Conservation (phyloP, 2,888 invertebrate genomes). For the Eilema sororculum region DNA sequence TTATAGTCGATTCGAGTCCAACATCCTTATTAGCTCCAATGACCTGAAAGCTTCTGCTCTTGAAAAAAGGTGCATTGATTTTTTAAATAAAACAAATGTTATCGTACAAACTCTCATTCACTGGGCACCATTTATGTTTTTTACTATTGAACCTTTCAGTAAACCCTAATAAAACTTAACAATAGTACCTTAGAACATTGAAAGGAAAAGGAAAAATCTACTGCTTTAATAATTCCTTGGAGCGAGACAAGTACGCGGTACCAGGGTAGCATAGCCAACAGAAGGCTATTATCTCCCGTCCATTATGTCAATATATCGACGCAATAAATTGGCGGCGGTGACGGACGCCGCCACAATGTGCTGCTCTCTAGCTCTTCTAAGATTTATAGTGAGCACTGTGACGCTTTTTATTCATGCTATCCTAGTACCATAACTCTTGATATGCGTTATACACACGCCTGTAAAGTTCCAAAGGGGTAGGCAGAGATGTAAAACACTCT, state of each 20-base stretch:
- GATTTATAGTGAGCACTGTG: slow-evolving; percentile 38
- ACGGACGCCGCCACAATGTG: slow-evolving; percentile 39
- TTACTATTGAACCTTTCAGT: neutral
- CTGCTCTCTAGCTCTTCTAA: slow-evolving; percentile 32
- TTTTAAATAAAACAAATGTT: too few species aligned
- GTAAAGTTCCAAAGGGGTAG: too few species aligned
- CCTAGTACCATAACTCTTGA: neutral
- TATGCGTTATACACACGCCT: neutral
- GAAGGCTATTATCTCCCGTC: slow-evolving; percentile 43
- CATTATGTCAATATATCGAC: slow-evolving; percentile 43
- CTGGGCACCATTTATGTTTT: too few species aligned
- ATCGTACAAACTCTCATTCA: too few species aligned
- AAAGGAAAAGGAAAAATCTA: neutral
- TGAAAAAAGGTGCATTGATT: too few species aligned
- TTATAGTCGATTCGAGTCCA: too few species aligned
- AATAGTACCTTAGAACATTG: neutral
- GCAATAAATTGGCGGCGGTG: slow-evolving; percentile 47
- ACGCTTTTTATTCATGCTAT: slow-evolving; percentile 11
- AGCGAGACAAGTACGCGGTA: slow-evolving; percentile 12
- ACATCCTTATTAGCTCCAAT: too few species aligned
- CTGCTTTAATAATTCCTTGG: neutral
- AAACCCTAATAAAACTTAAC: neutral
- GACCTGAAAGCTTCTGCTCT: too few species aligned
- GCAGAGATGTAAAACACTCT: too few species aligned
- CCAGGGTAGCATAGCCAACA: slow-evolving; percentile 15